These are phyloP conservation scores for Daktulosphaira vitifoliae DNA, from an alignment of 1,140 invertebrate species.

Conservation along the genomic window DNA sequence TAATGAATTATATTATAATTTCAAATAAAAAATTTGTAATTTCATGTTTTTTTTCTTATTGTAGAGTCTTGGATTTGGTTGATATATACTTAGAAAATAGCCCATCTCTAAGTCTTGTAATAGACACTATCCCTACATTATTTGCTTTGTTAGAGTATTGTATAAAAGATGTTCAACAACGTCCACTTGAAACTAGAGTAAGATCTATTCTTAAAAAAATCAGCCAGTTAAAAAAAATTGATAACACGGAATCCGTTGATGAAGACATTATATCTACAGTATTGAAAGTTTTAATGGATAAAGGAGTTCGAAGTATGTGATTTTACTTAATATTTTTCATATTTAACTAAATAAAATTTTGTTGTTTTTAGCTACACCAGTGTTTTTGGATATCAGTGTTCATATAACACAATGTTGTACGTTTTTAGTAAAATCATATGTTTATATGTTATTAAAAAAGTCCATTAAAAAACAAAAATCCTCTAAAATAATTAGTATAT, in stretches of 20 bases:
- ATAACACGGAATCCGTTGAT: constrained; percentile 49
- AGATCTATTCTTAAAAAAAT: constrained; percentile 54
- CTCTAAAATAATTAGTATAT: constrained; percentile 49
- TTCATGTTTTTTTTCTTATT: constrained; percentile 49
- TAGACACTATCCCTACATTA: constrained; percentile 58
- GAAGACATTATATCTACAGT: constrained; percentile 50
- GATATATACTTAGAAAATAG: constrained; percentile 59
- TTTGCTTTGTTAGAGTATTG: constrained; percentile 57
- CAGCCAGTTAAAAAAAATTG: constrained; percentile 53
- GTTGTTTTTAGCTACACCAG: constrained; percentile 45
- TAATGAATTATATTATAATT: background rate
- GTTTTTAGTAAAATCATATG: constrained; percentile 52
- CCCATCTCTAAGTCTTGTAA: constrained; percentile 53
- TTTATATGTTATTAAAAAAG: constrained; percentile 44
- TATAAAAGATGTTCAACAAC: constrained; percentile 57
- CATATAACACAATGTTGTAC: constrained; percentile 56
- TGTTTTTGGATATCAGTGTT: constrained; percentile 58
- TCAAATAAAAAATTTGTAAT: background rate
- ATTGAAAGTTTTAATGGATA: constrained; percentile 52
- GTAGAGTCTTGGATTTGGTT: constrained; percentile 59
- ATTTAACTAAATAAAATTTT: background rate
- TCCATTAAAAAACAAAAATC: constrained; percentile 43
- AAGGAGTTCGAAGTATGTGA: constrained; percentile 45
- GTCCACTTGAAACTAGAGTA: constrained; percentile 54
- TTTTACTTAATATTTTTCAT: background rate